Evolutionary conservation across 2,888 invertebrate genomes (phyloP).

Genomic region (Diogma glabrata): DNA sequence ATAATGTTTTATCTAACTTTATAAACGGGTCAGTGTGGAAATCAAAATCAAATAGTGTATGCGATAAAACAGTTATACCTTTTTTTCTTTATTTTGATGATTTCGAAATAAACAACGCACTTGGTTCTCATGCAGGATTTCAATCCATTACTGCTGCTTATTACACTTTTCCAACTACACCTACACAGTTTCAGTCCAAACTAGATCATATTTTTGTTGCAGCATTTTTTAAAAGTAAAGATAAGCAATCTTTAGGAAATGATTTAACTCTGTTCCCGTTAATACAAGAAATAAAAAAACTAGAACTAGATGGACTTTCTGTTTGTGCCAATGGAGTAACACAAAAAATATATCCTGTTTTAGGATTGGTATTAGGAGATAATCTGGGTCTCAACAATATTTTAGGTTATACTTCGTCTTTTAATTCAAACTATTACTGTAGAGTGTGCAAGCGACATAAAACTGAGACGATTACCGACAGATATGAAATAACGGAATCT

Average conservation of each 20-base stretch:
- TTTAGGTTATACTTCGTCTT: background rate
- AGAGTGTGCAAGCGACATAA: background rate
- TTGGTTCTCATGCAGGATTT: background rate
- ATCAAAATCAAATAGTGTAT: background rate
- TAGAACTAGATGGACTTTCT: background rate
- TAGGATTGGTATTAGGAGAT: slow-evolving; percentile 1
- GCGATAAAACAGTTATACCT: background rate
- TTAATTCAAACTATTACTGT: background rate
- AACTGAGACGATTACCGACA: background rate
- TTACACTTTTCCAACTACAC: background rate
- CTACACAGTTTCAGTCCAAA: background rate
- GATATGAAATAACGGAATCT: background rate
- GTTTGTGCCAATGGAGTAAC: background rate
- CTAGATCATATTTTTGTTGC: slow-evolving; percentile 2
- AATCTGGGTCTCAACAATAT: background rate
- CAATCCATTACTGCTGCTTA: background rate
- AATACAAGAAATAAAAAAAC: background rate
- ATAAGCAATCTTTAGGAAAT: background rate
- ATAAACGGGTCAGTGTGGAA: background rate
- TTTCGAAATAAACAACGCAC: background rate
- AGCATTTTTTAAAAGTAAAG: background rate
- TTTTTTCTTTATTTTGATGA: slow-evolving; percentile 4
- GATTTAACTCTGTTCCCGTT: background rate
- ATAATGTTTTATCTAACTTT: background rate
- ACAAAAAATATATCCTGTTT: no score